phyloP scores from a whole-genome alignment of 2,113 vertebrate species.

The Lamprologus speciosus region DNA sequence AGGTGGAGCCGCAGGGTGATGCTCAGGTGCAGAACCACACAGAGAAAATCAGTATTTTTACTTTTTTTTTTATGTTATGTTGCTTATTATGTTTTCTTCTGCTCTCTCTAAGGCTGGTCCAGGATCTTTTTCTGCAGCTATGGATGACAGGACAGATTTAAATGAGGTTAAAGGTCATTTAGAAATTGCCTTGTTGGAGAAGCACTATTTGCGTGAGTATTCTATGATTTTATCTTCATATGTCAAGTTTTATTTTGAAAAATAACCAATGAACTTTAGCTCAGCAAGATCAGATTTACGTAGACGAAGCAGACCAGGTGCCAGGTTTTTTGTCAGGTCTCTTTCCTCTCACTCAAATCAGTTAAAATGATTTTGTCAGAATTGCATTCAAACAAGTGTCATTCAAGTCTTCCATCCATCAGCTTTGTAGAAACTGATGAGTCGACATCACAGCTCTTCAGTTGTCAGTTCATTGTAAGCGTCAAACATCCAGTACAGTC shows the following conservation, averaged over 20 bases:
- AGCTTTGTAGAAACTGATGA: background rate
- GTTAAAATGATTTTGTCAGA: background rate
- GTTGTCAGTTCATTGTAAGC: background rate
- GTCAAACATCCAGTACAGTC: background rate
- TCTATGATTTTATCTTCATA: background rate
- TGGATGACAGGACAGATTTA: slow-evolving; percentile 84
- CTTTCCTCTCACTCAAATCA: background rate
- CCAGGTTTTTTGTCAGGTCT: background rate
- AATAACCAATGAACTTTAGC: background rate
- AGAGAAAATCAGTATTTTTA: background rate
- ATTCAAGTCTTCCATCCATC: background rate
- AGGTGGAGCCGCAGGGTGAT: slow-evolving; percentile 59
- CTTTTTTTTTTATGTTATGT: background rate
- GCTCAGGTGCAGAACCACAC: slow-evolving; percentile 12
- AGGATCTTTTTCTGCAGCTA: slow-evolving; percentile 76
- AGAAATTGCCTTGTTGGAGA: slow-evolving; percentile 96
- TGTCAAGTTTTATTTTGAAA: background rate
- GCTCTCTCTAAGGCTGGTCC: slow-evolving; percentile 73
- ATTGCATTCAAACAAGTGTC: background rate
- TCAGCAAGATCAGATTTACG: background rate
- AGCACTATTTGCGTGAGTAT: slow-evolving; percentile 95
- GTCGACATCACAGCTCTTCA: background rate
- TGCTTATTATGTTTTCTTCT: background rate
- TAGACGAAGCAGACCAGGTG: too few species aligned
- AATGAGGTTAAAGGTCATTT: slow-evolving; percentile 96